Evolutionary conservation across 2,113 vertebrate genomes (phyloP).

Genomic region (Puffinus mauretanicus): DNA sequence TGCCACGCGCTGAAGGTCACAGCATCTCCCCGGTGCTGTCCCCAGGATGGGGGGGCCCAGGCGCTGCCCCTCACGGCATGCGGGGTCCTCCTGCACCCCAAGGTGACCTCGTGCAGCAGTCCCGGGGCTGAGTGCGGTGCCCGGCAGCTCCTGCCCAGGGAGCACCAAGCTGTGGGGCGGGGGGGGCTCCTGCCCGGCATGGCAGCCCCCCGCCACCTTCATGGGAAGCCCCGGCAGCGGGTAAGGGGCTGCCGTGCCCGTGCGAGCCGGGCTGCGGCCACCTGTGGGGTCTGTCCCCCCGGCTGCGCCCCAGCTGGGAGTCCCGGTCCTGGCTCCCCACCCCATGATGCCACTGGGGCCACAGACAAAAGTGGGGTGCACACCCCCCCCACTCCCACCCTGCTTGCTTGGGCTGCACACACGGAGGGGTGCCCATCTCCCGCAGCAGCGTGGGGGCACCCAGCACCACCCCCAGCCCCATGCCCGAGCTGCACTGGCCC

Average conservation of each 20-base stretch:
- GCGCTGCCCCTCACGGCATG: fast-evolving
- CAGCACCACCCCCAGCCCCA: background rate
- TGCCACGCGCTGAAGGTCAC: background rate
- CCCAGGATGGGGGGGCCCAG: background rate
- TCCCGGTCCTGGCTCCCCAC: background rate
- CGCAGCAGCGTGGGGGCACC: background rate
- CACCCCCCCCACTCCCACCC: background rate
- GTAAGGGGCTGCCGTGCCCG: background rate
- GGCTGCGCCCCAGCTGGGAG: fast-evolving
- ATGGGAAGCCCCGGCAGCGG: fast-evolving
- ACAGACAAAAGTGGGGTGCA: background rate
- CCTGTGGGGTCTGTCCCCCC: background rate
- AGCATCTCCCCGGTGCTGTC: background rate
- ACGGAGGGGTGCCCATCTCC: background rate
- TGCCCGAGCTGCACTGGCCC: fast-evolving
- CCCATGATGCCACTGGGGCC: fast-evolving
- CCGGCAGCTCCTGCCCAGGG: background rate
- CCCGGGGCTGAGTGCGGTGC: fast-evolving
- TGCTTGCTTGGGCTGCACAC: fast-evolving
- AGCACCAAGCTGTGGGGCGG: background rate
- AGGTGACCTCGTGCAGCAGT: background rate
- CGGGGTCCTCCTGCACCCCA: background rate
- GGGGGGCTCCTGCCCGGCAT: fast-evolving
- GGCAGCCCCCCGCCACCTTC: fast-evolving
- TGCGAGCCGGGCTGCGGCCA: fast-evolving